phyloP scores from a whole-genome alignment of 2,113 vertebrate genomes.

The Pavo muticus region DNA sequence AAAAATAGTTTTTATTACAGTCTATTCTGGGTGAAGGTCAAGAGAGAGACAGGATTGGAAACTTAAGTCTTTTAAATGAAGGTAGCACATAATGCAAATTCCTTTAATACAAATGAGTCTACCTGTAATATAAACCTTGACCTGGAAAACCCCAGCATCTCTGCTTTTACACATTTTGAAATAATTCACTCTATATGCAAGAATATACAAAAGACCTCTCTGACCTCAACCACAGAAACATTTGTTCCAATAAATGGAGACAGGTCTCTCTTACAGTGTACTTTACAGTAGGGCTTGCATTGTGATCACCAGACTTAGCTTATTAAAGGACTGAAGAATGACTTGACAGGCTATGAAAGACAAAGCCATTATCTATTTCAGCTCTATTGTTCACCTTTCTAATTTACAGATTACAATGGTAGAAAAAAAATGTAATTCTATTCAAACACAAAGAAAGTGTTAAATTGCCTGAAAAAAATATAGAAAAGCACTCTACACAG shows the following conservation, averaged over 20 bases:
- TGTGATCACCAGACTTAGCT: neutral
- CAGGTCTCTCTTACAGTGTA: neutral
- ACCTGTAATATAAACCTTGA: conserved; percentile 3
- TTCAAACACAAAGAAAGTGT: conserved; percentile 43
- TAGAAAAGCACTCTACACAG: neutral
- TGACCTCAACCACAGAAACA: neutral
- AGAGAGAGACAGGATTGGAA: neutral
- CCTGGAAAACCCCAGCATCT: neutral
- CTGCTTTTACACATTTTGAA: neutral
- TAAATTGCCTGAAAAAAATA: conserved; percentile 31
- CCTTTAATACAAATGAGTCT: neutral
- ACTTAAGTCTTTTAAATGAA: conserved; percentile 27
- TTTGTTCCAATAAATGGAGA: conserved; percentile 22
- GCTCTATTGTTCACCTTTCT: conserved; percentile 39
- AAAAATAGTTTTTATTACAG: conserved; percentile 48
- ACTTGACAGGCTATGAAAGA: conserved; percentile 21
- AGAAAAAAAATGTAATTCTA: conserved; percentile 55
- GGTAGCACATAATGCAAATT: neutral
- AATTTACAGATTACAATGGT: conserved; percentile 40
- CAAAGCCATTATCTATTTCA: conserved; percentile 7
- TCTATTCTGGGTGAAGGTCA: conserved; percentile 13
- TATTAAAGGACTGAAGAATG: neutral
- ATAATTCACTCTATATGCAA: conserved; percentile 8
- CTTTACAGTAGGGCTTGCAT: neutral
- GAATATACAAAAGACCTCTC: neutral